Percentiles rank a stretch among this genome's conserved stretches.
Evolutionary conservation across 2,888 invertebrate species (phyloP).

Genomic region (Apodemia duryi): DNA sequence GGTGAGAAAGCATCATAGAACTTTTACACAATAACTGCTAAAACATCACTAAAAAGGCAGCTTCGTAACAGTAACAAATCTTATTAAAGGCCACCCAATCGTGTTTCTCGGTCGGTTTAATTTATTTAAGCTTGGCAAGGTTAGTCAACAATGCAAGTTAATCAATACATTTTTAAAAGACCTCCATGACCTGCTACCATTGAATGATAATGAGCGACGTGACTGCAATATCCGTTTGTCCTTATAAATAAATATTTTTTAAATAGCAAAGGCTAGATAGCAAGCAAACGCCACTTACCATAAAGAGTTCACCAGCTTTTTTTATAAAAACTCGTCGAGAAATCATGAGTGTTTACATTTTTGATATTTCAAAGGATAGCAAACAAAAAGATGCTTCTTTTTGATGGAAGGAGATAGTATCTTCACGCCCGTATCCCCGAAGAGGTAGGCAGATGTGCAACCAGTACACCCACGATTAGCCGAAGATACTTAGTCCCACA

Average conservation of each 20-base stretch:
- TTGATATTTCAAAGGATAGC: too few species aligned
- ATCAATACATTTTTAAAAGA: conserved; percentile 9
- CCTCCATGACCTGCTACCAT: conserved; percentile 18
- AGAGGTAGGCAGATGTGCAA: too few species aligned
- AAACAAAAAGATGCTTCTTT: too few species aligned
- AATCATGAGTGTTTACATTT: not conserved
- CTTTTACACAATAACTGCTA: too few species aligned
- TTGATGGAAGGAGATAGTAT: too few species aligned
- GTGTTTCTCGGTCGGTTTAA: not conserved
- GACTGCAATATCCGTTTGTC: conserved; percentile 1
- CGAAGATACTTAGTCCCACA: too few species aligned
- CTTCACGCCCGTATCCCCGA: too few species aligned
- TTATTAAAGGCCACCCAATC: not conserved
- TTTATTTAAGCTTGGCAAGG: not conserved
- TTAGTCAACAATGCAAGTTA: conserved; percentile 6
- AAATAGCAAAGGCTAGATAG: not conserved
- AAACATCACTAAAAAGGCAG: too few species aligned
- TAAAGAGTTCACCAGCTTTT: not conserved
- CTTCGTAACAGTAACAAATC: too few species aligned
- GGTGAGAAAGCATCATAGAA: too few species aligned
- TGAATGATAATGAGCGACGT: conserved; percentile 19
- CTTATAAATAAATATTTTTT: not conserved
- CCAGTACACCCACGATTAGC: too few species aligned
- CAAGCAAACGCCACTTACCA: not conserved
- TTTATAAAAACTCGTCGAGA: not conserved